Conservation (phyloP, 2,113 vertebrate genomes). For the Tachysurus fulvidraco region DNA sequence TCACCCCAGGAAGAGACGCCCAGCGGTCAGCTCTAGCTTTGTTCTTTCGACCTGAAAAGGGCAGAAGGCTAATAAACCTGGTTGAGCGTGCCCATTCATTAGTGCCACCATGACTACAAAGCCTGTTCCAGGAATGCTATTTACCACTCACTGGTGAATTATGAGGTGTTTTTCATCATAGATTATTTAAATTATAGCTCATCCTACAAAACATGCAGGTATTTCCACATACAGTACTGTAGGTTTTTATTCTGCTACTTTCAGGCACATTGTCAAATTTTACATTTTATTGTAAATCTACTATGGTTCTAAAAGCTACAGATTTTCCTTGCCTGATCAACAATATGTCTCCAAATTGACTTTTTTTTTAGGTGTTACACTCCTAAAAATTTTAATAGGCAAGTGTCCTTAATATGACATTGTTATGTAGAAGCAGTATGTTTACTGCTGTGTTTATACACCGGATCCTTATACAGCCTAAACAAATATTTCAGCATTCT, state of each 20-base stretch:
- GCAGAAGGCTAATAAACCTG: conserved; percentile 42
- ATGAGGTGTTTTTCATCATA: conserved; percentile 14
- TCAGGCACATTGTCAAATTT: not conserved
- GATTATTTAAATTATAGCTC: not conserved
- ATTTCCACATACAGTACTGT: not conserved
- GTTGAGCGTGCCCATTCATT: conserved; percentile 9
- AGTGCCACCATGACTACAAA: not conserved
- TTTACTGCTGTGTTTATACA: not conserved
- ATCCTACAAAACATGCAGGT: conserved; percentile 7
- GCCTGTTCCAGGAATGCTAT: conserved; percentile 22
- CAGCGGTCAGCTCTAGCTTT: not conserved
- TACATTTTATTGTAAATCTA: not conserved
- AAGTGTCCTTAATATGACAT: too few relatives aligned
- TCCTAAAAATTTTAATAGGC: not conserved
- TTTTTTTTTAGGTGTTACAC: not conserved
- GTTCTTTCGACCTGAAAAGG: conserved; percentile 36
- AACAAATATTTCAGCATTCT: not conserved
- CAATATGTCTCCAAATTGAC: not conserved
- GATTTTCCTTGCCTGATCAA: not conserved
- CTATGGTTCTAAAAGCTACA: not conserved
- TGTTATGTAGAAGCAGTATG: too few relatives aligned
- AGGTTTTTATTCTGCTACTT: not conserved
- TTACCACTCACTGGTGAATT: conserved; percentile 16
- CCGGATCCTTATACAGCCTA: not conserved
- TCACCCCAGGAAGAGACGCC: not conserved